Conservation (phyloP, 2,113 vertebrate genomes). For the Megaceryle torquata region DNA sequence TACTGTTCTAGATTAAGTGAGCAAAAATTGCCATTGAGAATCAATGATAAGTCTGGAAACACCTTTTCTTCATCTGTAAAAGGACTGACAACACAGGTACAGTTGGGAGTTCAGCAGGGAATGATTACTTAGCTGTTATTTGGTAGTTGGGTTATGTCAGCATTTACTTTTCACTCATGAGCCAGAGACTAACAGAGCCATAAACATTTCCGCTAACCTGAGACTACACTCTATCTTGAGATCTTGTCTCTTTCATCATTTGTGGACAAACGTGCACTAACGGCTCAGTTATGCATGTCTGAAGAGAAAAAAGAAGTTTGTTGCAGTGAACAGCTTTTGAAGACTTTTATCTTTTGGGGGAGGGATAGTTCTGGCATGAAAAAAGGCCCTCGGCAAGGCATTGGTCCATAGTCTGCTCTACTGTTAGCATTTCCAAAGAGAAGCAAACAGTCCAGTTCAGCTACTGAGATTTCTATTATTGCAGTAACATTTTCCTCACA, state of each 20-base stretch:
- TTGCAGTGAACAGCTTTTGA: neutral
- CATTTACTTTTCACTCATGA: neutral
- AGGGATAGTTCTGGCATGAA: neutral
- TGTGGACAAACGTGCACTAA: neutral
- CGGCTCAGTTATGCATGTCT: neutral
- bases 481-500: neutral
- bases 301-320: neutral
- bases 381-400: neutral
- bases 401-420: neutral
- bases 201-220: neutral
- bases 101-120: neutral
- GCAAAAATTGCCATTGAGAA: neutral
- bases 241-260: neutral
- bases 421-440: conserved; percentile 1
- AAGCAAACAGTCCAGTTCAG: conserved; percentile 1
- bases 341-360: neutral
- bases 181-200: neutral
- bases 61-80: neutral
- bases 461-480: neutral
- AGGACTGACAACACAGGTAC: neutral
- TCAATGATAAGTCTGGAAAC: neutral
- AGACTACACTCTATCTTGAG: neutral
- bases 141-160: neutral
- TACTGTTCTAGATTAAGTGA: neutral
- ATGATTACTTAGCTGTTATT: neutral